Conservation (phyloP, 2,113 vertebrate genomes). For the Marcusenius ussheri region DNA sequence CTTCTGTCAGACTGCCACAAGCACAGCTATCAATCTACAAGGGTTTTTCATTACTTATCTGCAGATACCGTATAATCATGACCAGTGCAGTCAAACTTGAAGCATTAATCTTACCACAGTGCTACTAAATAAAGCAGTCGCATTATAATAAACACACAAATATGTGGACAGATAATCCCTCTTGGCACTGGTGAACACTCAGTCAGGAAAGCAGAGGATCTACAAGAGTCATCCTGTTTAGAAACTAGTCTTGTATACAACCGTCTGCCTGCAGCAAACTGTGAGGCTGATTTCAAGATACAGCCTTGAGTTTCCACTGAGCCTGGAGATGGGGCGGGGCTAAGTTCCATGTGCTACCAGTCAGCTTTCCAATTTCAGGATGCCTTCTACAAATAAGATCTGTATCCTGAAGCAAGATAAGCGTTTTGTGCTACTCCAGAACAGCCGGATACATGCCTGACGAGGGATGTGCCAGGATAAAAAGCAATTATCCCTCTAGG, state of each 20-base stretch:
- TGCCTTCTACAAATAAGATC: slow-evolving; percentile 54
- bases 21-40: not conserved
- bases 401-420: slow-evolving; percentile 50
- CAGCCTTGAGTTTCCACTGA: too few species aligned
- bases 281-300: not conserved
- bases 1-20: not conserved
- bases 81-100: not conserved
- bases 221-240: not conserved
- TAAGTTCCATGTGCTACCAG: not conserved
- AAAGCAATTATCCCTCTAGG: not conserved
- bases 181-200: not conserved
- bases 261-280: not conserved
- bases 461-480: not conserved
- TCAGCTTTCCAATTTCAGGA: slow-evolving; percentile 29
- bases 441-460: slow-evolving; percentile 28
- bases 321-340: not conserved
- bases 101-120: not conserved
- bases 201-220: not conserved
- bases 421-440: slow-evolving; percentile 49
- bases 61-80: not conserved
- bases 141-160: not conserved
- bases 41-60: not conserved
- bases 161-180: not conserved
- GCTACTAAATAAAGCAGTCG: not conserved
- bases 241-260: not conserved